Evolutionary conservation across 2,113 vertebrate genomes (phyloP).

Genomic region (Bubalus kerabau): DNA sequence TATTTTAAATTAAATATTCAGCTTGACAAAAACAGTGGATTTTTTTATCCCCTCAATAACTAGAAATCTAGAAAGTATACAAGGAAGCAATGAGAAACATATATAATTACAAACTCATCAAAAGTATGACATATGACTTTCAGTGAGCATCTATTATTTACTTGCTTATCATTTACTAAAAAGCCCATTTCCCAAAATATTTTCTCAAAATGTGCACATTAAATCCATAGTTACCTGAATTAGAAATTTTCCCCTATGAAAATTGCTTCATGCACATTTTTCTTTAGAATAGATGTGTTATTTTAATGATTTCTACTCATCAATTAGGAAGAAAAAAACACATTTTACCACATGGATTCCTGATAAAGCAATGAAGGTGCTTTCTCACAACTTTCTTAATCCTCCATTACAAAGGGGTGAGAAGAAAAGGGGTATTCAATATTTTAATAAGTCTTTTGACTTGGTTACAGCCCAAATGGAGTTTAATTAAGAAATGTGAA

Average conservation of each 20-base stretch:
- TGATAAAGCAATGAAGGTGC: slow-evolving; percentile 57
- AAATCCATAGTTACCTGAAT: background rate
- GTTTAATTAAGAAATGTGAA: slow-evolving; percentile 63
- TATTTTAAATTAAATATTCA: slow-evolving; percentile 74
- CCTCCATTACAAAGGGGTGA: slow-evolving; percentile 47
- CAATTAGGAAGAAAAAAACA: slow-evolving; percentile 52
- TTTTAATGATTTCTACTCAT: slow-evolving; percentile 72
- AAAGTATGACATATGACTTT: background rate
- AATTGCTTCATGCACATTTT: slow-evolving; percentile 47
- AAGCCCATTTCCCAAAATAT: background rate
- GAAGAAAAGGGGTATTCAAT: slow-evolving; percentile 36
- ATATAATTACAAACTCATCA: background rate
- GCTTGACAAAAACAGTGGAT: slow-evolving; percentile 63
- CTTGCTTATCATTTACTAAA: background rate
- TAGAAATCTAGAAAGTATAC: slow-evolving; percentile 11
- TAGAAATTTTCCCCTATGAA: background rate
- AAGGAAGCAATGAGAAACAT: background rate
- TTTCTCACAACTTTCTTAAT: slow-evolving; percentile 26
- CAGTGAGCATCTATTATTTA: slow-evolving; percentile 10
- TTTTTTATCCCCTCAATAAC: slow-evolving; percentile 48
- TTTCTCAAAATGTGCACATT: background rate
- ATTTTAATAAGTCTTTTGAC: slow-evolving; percentile 48
- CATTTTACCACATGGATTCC: slow-evolving; percentile 60
- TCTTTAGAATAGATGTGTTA: slow-evolving; percentile 58
- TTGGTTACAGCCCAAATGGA: slow-evolving; percentile 52